Percentiles rank a stretch among this genome's conserved stretches.
Conservation (phyloP, 2,797 vertebrate genomes). For the Sarcophilus harrisii region DNA sequence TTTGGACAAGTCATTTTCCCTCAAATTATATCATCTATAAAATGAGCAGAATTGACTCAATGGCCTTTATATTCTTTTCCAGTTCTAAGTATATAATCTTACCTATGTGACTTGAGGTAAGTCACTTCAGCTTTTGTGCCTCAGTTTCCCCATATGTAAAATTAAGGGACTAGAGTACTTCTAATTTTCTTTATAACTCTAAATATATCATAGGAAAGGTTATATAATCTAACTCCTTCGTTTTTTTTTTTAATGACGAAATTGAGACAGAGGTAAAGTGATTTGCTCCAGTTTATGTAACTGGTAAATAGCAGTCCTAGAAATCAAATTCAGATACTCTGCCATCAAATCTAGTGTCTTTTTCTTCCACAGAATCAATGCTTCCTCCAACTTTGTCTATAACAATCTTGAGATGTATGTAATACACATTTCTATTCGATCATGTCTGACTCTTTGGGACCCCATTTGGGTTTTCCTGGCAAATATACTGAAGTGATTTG, state of each 20-base stretch:
- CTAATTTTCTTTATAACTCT: not conserved
- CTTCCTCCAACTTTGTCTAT: not conserved
- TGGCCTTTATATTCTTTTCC: not conserved
- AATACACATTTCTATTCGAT: not conserved
- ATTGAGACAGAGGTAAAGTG: not conserved
- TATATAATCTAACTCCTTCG: not conserved
- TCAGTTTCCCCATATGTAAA: not conserved
- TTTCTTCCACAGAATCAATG: not conserved
- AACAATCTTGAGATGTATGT: not conserved
- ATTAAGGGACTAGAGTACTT: not conserved
- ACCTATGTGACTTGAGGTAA: not conserved
- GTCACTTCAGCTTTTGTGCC: not conserved
- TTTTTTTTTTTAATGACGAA: not conserved
- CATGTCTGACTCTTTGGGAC: not conserved
- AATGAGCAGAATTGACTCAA: not conserved
- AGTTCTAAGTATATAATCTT: not conserved
- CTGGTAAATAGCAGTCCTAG: not conserved
- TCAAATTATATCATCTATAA: not conserved
- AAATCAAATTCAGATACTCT: not conserved
- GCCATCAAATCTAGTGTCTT: not conserved
- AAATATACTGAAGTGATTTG: too few species aligned
- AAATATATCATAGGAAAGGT: not conserved
- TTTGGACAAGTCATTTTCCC: not conserved
- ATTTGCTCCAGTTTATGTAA: not conserved
- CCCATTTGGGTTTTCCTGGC: not conserved